Conservation (phyloP, 2,888 invertebrate species). For the Cylindroiulus punctatus region DNA sequence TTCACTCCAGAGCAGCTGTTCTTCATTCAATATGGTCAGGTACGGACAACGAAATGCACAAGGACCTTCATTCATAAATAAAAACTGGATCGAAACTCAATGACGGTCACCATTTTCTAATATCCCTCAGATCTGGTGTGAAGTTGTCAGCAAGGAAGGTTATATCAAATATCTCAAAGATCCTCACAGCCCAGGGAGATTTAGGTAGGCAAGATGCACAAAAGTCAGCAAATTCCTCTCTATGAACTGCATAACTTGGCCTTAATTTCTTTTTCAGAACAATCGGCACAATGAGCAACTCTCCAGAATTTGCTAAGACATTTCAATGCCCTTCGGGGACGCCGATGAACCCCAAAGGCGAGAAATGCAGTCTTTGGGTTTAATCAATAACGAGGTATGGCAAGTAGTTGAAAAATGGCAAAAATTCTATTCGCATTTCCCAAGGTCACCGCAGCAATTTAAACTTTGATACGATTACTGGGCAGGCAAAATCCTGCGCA, state of each 20-base stretch:
- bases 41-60: constrained; percentile 57
- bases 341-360: constrained; percentile 70
- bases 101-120: neutral
- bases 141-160: constrained; percentile 65
- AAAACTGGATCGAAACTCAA: neutral
- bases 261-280: constrained; percentile 57
- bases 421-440: too few species aligned
- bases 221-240: too few species aligned
- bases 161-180: constrained; percentile 65
- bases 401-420: too few species aligned
- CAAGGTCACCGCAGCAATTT: too few species aligned
- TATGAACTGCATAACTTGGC: too few species aligned
- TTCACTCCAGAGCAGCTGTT: constrained; percentile 65
- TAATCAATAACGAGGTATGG: constrained; percentile 50
- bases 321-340: constrained; percentile 71
- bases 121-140: constrained; percentile 65
- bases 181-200: constrained; percentile 65
- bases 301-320: constrained; percentile 76
- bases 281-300: constrained; percentile 68
- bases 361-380: constrained; percentile 58
- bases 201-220: constrained; percentile 61
- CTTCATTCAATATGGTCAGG: constrained; percentile 66
- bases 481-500: too few species aligned
- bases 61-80: neutral
- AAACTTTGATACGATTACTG: too few species aligned